A percentile compares a stretch with the other conserved stretches of the same genome.
phyloP scores from a whole-genome alignment of 2,113 vertebrate species.

The Pheucticus melanocephalus region DNA sequence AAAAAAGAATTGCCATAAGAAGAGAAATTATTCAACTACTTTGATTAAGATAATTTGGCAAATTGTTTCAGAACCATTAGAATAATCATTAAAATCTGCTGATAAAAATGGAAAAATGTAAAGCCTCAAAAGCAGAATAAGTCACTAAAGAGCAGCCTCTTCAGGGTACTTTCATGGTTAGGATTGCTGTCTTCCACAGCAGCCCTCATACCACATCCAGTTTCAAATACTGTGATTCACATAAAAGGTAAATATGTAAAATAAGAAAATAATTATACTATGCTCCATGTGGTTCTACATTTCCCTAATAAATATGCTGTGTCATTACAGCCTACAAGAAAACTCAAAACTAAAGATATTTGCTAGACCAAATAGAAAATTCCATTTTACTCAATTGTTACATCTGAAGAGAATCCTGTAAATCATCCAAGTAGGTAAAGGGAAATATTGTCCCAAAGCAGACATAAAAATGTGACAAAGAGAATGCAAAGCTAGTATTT shows the following conservation, averaged over 20 bases:
- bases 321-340: not conserved
- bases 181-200: not conserved
- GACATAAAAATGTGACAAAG: not conserved
- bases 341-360: not conserved
- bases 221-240: not conserved
- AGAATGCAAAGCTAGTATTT: not conserved
- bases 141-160: not conserved
- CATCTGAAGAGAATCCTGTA: not conserved
- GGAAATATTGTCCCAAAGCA: not conserved
- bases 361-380: not conserved
- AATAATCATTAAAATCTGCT: not conserved
- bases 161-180: not conserved
- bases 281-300: fast-evolving
- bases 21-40: not conserved
- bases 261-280: not conserved
- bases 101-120: not conserved
- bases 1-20: not conserved
- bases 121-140: not conserved
- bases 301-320: not conserved
- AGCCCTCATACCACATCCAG: not conserved
- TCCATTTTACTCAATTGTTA: not conserved
- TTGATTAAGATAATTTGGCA: not conserved
- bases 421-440: not conserved
- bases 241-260: not conserved
- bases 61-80: not conserved